phyloP scores from a whole-genome alignment of 2,888 invertebrate species.

The Tetragnatha montana region DNA sequence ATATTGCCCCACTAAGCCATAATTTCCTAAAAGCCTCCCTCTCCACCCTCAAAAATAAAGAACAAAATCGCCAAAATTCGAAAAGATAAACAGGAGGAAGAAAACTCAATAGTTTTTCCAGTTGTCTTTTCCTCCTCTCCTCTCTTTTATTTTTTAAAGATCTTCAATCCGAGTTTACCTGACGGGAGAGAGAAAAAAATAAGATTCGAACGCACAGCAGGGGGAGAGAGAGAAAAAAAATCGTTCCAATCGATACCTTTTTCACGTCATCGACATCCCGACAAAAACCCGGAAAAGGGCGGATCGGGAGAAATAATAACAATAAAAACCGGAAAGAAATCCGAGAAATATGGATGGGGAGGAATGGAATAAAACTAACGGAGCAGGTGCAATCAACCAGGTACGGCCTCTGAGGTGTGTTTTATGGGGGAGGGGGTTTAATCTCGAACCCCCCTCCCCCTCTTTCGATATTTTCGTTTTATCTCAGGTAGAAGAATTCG shows the following conservation, averaged over 20 bases:
- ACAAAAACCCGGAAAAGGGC: slow-evolving; percentile 45
- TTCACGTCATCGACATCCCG: slow-evolving; percentile 52
- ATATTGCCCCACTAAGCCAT: not conserved
- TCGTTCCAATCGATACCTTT: slow-evolving; percentile 52
- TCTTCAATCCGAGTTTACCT: slow-evolving; percentile 38
- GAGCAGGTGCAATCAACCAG: slow-evolving; percentile 66
- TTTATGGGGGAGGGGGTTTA: slow-evolving; percentile 31
- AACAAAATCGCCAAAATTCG: not conserved
- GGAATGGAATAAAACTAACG: slow-evolving; percentile 39
- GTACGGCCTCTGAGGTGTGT: slow-evolving; percentile 52
- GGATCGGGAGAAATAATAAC: slow-evolving; percentile 9
- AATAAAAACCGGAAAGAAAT: slow-evolving; percentile 23
- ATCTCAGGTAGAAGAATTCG: not conserved
- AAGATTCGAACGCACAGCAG: not conserved
- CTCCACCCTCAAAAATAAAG: not conserved
- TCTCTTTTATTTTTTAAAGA: slow-evolving; percentile 10
- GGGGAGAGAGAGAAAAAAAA: not conserved
- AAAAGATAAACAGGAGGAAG: slow-evolving; percentile 37
- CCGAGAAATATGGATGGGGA: slow-evolving; percentile 9
- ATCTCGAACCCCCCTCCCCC: not conserved
- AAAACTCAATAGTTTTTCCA: slow-evolving; percentile 31
- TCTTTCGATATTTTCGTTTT: not conserved
- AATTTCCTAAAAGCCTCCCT: not conserved
- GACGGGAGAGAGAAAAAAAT: slow-evolving; percentile 1
- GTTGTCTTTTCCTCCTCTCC: slow-evolving; percentile 5